Evolutionary conservation across 2,113 vertebrate genomes (phyloP).

Genomic region (Cervus canadensis): DNA sequence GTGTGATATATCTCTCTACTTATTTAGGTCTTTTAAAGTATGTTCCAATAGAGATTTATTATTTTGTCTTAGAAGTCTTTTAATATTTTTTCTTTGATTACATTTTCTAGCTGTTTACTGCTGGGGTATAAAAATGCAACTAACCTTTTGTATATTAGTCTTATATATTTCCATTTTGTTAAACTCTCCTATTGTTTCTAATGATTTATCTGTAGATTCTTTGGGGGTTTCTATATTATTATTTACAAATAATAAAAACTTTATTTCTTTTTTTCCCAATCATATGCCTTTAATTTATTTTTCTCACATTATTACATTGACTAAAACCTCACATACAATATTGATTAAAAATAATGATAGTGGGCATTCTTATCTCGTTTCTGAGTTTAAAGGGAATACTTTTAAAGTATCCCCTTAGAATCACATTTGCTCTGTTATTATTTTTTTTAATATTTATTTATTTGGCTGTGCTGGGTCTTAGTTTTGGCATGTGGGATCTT

Average conservation of each 20-base stretch:
- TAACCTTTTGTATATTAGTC: neutral
- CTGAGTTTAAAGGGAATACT: neutral
- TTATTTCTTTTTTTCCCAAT: neutral
- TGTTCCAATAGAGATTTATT: neutral
- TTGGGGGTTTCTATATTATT: neutral
- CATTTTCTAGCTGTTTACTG: neutral
- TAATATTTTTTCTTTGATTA: neutral
- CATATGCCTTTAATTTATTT: neutral
- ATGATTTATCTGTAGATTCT: neutral
- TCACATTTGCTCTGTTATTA: neutral
- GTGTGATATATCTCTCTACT: neutral
- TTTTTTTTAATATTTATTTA: neutral
- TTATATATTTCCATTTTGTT: neutral
- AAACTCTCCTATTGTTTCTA: neutral
- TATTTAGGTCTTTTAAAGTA: neutral
- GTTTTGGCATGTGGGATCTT: neutral
- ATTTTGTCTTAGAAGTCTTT: neutral
- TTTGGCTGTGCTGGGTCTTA: neutral
- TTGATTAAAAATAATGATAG: neutral
- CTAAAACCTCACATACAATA: neutral
- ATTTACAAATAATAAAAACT: neutral
- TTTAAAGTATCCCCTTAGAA: neutral
- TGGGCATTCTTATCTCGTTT: neutral
- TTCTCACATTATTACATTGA: neutral
- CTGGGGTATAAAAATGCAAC: neutral